phyloP scores from a whole-genome alignment of 2,888 invertebrate genomes.

The Artemia sinica region DNA sequence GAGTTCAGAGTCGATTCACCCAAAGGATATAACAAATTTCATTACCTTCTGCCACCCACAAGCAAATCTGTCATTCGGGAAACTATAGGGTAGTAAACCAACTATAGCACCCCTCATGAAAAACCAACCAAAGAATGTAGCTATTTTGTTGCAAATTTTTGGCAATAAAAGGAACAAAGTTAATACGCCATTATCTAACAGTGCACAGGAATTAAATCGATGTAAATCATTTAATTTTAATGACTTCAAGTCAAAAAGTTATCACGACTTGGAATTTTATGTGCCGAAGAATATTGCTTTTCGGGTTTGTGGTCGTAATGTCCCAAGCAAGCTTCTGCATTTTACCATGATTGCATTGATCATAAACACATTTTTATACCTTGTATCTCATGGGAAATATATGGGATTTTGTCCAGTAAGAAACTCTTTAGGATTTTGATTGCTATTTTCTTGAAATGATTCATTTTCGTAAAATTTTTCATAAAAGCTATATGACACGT shows the following conservation, averaged over 20 bases:
- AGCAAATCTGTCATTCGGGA: constrained; percentile 7
- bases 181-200: constrained; percentile 3
- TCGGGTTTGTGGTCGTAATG: neutral
- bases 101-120: constrained; percentile 9
- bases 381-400: neutral
- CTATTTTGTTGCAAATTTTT: constrained; percentile 14
- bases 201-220: constrained; percentile 11
- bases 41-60: constrained; percentile 14
- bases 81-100: constrained; percentile 13
- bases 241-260: neutral
- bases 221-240: constrained; percentile 10
- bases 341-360: constrained; percentile 6
- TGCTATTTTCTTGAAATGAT: too few species aligned
- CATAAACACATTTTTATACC: neutral
- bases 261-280: constrained; percentile 6
- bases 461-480: too few species aligned
- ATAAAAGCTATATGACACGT: too few species aligned
- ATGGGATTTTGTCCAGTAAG: neutral
- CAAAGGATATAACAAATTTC: constrained; percentile 10
- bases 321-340: neutral
- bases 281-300: constrained; percentile 7
- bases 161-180: constrained; percentile 1
- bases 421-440: too few species aligned
- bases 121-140: neutral
- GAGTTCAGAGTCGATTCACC: neutral